Conservation (phyloP, 2,888 invertebrate genomes). For the Tetramorium bicarinatum region DNA sequence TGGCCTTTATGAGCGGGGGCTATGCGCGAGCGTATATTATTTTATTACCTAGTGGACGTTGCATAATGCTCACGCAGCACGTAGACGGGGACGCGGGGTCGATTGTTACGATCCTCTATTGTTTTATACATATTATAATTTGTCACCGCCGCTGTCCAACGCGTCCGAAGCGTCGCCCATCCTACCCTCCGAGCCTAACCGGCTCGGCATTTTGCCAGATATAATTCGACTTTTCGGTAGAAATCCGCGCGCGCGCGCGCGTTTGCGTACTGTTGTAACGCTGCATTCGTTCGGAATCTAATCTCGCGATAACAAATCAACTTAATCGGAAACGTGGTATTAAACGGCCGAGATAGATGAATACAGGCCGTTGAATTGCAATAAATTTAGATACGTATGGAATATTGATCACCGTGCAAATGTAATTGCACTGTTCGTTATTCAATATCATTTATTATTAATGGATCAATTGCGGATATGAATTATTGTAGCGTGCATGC, state of each 20-base stretch:
- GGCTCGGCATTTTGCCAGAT: constrained; percentile 61
- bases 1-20: constrained; percentile 63
- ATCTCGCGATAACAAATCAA: constrained; percentile 51
- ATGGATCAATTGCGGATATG: constrained; percentile 55
- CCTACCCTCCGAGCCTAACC: constrained; percentile 3
- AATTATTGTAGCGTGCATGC: constrained; percentile 44
- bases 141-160: constrained; percentile 60
- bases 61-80: constrained; percentile 53
- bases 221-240: constrained; percentile 47
- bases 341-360: constrained; percentile 51
- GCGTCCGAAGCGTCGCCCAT: constrained; percentile 30
- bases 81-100: constrained; percentile 16
- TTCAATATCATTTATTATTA: constrained; percentile 57
- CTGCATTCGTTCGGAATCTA: constrained; percentile 45
- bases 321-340: constrained; percentile 52
- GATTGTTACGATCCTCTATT: constrained; percentile 64
- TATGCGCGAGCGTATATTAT: constrained; percentile 62
- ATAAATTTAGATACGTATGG: constrained; percentile 53
- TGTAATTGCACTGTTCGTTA: constrained; percentile 53
- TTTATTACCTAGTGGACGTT: constrained; percentile 68
- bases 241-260: not conserved
- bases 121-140: constrained; percentile 70
- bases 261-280: not conserved
- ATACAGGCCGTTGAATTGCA: constrained; percentile 50
- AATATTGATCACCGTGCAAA: constrained; percentile 50